Conservation (phyloP, 1,140 invertebrate species). For the Trichoplusia ni region DNA sequence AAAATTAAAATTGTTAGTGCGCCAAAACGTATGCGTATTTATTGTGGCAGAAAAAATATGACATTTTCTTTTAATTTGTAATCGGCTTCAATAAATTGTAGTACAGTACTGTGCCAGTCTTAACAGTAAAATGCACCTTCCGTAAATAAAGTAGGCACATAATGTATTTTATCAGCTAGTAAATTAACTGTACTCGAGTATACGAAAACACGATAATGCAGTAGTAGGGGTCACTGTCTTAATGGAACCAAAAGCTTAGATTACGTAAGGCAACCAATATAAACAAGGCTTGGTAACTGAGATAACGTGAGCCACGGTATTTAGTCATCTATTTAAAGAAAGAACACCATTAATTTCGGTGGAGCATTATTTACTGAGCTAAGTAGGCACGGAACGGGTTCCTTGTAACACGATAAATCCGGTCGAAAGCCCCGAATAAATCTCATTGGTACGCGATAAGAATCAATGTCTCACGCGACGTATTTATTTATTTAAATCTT, state of each 20-base stretch:
- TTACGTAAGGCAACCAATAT: conserved; percentile 65
- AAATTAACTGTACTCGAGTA: conserved; percentile 3
- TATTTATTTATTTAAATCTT: conserved; percentile 65
- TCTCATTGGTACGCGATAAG: conserved; percentile 76
- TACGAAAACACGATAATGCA: conserved; percentile 22
- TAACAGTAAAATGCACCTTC: too few relatives aligned
- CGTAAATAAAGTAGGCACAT: not conserved
- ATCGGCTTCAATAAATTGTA: too few relatives aligned
- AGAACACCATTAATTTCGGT: conserved; percentile 75
- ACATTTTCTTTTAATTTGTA: not conserved
- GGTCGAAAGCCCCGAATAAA: conserved; percentile 72
- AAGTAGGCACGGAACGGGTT: conserved; percentile 79
- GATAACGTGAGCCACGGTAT: conserved; percentile 74
- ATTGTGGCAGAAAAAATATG: not conserved
- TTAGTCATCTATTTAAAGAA: conserved; percentile 81
- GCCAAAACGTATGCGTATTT: too few relatives aligned
- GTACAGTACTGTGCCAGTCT: too few relatives aligned
- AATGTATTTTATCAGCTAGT: not conserved
- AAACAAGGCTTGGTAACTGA: conserved; percentile 65
- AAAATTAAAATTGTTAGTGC: too few relatives aligned
- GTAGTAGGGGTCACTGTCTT: conserved; percentile 48
- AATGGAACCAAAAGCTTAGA: conserved; percentile 69
- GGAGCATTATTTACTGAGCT: conserved; percentile 76
- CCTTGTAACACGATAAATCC: conserved; percentile 72
- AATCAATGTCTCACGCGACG: conserved; percentile 78